Evolutionary conservation across 1,140 invertebrate genomes (phyloP).

Genomic region (Lycorma delicatula): DNA sequence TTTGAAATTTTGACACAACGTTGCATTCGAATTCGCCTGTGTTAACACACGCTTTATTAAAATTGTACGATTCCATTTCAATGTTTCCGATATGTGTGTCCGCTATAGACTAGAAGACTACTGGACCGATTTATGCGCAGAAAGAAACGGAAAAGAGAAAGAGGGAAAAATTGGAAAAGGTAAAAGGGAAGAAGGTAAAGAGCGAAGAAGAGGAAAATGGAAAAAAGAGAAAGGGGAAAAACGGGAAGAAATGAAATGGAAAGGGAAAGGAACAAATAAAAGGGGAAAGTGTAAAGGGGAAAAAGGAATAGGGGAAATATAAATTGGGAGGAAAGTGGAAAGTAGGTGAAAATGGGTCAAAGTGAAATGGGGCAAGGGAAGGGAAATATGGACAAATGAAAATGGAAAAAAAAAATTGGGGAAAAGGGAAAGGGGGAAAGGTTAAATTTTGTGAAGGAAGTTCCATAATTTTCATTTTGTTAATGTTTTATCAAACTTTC

Average conservation of each 20-base stretch:
- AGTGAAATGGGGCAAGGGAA: neutral
- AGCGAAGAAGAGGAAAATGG: neutral
- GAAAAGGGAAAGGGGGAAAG: neutral
- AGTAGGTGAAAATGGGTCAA: neutral
- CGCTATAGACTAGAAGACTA: no score
- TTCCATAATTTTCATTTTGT: no score
- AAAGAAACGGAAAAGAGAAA: neutral
- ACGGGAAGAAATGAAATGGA: neutral
- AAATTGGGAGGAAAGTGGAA: neutral
- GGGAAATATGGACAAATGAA: neutral
- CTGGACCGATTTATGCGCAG: no score
- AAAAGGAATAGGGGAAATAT: neutral
- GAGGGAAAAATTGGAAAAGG: neutral
- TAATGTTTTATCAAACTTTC: no score
- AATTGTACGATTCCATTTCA: no score
- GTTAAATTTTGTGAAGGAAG: no score
- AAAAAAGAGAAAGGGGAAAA: slow-evolving; percentile 6
- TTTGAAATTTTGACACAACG: no score
- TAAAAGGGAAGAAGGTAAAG: neutral
- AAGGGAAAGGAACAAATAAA: neutral
- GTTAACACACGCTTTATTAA: no score
- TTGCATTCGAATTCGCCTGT: no score
- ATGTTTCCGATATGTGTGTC: no score
- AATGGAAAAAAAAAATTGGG: neutral
- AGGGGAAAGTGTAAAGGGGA: neutral